Conservation (phyloP, 2,113 vertebrate genomes). For the Rhegmatorhina hoffmannsi region DNA sequence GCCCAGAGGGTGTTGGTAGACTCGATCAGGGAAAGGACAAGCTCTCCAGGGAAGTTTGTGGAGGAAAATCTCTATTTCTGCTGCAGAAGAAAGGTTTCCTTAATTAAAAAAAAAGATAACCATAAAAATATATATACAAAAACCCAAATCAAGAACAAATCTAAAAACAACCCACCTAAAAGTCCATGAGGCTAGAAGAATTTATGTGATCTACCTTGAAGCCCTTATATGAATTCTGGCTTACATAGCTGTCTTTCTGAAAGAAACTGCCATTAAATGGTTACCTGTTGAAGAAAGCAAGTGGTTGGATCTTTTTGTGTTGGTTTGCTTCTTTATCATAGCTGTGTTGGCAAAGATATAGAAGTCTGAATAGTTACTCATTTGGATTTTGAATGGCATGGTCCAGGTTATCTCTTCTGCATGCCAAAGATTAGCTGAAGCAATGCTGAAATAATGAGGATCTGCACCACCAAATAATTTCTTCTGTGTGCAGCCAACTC, state of each 20-base stretch:
- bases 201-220: neutral
- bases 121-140: neutral
- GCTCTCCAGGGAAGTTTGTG: neutral
- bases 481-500: neutral
- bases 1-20: neutral
- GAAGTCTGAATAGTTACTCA: neutral
- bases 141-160: no score
- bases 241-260: neutral
- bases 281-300: neutral
- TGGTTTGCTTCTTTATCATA: neutral
- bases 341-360: neutral
- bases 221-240: neutral
- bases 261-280: neutral
- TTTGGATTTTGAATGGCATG: neutral
- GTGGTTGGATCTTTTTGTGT: neutral
- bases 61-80: neutral
- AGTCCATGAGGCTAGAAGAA: neutral
- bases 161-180: neutral
- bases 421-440: neutral
- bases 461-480: rapidly evolving
- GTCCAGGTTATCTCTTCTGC: neutral
- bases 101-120: neutral
- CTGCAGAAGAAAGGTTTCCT: neutral
- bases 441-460: neutral
- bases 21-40: neutral